Evolutionary conservation across 23 tunicate genomes (phyloP).

Genomic region (Corella eumyota): DNA sequence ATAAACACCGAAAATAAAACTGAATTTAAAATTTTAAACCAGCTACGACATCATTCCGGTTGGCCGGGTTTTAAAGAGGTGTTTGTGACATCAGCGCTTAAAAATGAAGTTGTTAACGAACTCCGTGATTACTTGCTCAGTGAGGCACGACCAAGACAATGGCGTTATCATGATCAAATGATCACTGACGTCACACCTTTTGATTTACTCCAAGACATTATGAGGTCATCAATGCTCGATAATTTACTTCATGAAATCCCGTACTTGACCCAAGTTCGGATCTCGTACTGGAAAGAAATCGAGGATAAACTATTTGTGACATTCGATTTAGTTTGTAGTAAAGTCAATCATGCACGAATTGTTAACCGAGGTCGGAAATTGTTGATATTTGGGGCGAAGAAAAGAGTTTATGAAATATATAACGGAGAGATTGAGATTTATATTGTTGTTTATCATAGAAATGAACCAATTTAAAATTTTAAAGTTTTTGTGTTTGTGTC

Average conservation of each 20-base stretch:
- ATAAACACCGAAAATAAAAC: conserved; percentile 17
- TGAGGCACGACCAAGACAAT: conserved; percentile 33
- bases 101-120: not conserved
- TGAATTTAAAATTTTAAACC: conserved; percentile 45
- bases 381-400: too few species aligned
- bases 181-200: conserved; percentile 43
- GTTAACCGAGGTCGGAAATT: conserved; percentile 6
- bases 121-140: conserved; percentile 24
- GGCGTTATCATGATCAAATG: conserved; percentile 53
- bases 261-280: conserved; percentile 27
- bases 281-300: conserved; percentile 17
- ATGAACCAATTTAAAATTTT: too few species aligned
- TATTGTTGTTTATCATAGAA: too few species aligned
- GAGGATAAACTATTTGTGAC: conserved; percentile 13
- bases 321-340: conserved; percentile 19
- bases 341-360: conserved; percentile 7
- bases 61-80: conserved; percentile 93
- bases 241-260: conserved; percentile 74
- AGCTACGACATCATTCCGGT: conserved; percentile 39
- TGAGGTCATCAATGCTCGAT: conserved; percentile 57
- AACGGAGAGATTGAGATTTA: too few species aligned
- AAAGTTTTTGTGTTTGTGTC: too few species aligned
- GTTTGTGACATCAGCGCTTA: conserved; percentile 71
- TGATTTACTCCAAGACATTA: conserved; percentile 24
- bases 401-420: too few species aligned